These are phyloP conservation scores for Arctocebus calabarensis DNA, from an alignment of 2,797 vertebrate genomes.

Conservation along the genomic window DNA sequence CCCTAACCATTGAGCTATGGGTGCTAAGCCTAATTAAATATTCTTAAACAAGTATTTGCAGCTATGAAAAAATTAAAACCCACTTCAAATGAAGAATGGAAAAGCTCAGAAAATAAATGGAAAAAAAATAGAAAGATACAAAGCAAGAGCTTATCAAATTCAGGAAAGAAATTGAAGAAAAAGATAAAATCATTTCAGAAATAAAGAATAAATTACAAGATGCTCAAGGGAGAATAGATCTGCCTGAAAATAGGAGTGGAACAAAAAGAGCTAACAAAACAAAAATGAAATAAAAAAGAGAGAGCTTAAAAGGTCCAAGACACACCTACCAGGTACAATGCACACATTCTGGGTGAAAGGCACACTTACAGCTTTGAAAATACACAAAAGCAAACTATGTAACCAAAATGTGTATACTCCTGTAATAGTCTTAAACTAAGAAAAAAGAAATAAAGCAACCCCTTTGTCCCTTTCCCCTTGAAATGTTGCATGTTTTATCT, in stretches of 20 bases:
- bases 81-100: neutral
- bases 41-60: constrained; percentile 3
- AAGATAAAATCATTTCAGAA: constrained; percentile 59
- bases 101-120: neutral
- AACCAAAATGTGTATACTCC: too few relatives aligned
- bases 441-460: too few relatives aligned
- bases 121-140: neutral
- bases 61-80: neutral
- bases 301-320: neutral
- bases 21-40: neutral
- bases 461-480: too few relatives aligned
- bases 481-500: too few relatives aligned
- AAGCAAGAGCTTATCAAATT: neutral
- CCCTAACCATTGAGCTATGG: too few relatives aligned
- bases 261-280: neutral
- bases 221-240: neutral
- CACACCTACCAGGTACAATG: too few relatives aligned
- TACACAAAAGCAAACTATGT: too few relatives aligned
- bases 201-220: constrained; percentile 25
- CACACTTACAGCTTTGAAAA: too few relatives aligned
- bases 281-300: neutral
- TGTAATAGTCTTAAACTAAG: too few relatives aligned
- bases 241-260: neutral
- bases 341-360: too few relatives aligned
- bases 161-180: constrained; percentile 50